phyloP scores from a whole-genome alignment of 1,140 invertebrate species.

The Mactra quadrangularis region DNA sequence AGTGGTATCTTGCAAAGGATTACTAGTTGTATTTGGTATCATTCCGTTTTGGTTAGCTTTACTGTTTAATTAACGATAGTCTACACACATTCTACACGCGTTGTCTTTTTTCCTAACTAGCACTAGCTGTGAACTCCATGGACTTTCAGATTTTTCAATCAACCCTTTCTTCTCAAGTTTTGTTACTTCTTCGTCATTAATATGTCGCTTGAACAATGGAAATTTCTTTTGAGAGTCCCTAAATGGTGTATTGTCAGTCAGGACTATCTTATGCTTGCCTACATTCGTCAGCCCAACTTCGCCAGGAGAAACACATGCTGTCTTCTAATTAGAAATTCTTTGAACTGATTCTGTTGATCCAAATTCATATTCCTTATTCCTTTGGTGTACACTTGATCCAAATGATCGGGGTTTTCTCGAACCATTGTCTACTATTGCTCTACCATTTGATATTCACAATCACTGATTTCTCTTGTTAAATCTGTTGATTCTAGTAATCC shows the following conservation, averaged over 20 bases:
- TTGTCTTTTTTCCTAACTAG: conserved; percentile 10
- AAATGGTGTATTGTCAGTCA: conserved; percentile 19
- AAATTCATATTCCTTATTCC: neutral
- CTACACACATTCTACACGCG: neutral
- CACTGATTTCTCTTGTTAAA: too few relatives aligned
- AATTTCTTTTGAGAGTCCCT: conserved; percentile 10
- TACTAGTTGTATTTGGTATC: too few relatives aligned
- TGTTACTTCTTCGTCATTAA: conserved; percentile 3
- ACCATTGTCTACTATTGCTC: too few relatives aligned
- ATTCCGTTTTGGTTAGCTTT: too few relatives aligned
- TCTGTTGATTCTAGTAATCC: too few relatives aligned
- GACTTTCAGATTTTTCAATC: conserved; percentile 23
- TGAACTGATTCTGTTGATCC: neutral
- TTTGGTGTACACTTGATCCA: neutral
- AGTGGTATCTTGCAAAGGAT: too few relatives aligned
- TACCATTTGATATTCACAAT: too few relatives aligned
- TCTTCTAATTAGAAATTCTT: too few relatives aligned
- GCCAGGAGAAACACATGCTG: conserved; percentile 2
- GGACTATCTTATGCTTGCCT: neutral
- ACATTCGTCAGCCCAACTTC: conserved; percentile 15
- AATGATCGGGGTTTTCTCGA: too few relatives aligned
- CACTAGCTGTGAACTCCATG: neutral
- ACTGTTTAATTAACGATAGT: conserved; percentile 69
- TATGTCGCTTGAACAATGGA: conserved; percentile 19
- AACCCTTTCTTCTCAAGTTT: conserved; percentile 6